Evolutionary conservation across 2,113 vertebrate genomes (phyloP).

Genomic region (Henicopernis longicauda): DNA sequence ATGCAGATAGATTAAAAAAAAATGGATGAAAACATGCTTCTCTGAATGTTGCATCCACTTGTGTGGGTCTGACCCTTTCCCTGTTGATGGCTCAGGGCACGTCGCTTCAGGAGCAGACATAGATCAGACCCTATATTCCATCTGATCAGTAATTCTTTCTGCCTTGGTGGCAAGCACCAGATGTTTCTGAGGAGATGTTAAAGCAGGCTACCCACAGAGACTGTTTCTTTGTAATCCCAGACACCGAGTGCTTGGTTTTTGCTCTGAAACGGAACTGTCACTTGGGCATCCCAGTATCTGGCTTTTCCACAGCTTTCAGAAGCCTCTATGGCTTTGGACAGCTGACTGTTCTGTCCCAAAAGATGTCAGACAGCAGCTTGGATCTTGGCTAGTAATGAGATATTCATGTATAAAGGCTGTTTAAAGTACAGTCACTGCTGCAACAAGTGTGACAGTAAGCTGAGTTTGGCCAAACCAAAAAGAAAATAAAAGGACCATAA

Average conservation of each 20-base stretch:
- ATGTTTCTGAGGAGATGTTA: not conserved
- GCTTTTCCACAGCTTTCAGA: not conserved
- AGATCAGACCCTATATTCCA: not conserved
- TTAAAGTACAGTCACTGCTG: not conserved
- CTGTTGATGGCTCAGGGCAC: not conserved
- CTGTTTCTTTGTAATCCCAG: not conserved
- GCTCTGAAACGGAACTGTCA: not conserved
- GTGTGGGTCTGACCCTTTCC: not conserved
- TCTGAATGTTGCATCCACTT: not conserved
- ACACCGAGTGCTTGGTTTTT: fast-evolving
- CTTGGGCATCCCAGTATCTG: not conserved
- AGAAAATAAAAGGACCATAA: not conserved
- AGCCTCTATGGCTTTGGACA: not conserved
- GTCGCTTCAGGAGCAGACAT: not conserved
- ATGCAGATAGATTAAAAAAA: not conserved
- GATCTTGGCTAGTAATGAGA: not conserved
- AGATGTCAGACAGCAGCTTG: not conserved
- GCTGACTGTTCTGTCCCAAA: not conserved
- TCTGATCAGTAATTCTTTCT: not conserved
- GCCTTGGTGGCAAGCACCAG: not conserved
- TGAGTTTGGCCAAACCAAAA: not conserved
- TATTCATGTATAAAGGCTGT: not conserved
- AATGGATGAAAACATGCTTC: not conserved
- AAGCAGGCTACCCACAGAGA: not conserved
- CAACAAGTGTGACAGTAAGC: not conserved